A percentile compares a stretch with the other conserved stretches of the same genome.
Conservation (phyloP, 2,888 invertebrate species). For the Pegoplata infirma region DNA sequence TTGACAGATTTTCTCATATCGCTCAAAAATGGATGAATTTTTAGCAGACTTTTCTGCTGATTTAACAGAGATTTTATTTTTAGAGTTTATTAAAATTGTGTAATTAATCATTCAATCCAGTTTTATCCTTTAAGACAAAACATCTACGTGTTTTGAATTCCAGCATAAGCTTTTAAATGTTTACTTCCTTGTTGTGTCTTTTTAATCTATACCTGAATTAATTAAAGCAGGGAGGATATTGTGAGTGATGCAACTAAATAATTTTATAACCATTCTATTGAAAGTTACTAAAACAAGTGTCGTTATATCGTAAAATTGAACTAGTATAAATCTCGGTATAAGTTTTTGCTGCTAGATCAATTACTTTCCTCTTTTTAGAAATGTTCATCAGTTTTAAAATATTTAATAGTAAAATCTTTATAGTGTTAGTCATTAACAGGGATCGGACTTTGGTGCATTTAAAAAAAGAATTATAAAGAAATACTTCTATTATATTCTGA, state of each 20-base stretch:
- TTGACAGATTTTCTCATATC: no score
- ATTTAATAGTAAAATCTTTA: slow-evolving; percentile 54
- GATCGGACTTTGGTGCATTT: no score
- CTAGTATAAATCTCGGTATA: slow-evolving; percentile 29
- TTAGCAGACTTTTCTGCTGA: no score
- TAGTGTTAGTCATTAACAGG: no score
- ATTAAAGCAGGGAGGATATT: slow-evolving; percentile 13
- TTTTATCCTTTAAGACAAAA: not conserved
- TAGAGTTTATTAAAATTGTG: no score
- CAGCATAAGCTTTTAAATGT: slow-evolving; percentile 27
- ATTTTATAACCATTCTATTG: slow-evolving; percentile 23
- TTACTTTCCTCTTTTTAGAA: slow-evolving; percentile 4
- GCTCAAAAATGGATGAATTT: no score
- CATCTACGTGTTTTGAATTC: slow-evolving; percentile 41
- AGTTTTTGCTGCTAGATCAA: slow-evolving; percentile 44
- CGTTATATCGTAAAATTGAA: slow-evolving; percentile 51
- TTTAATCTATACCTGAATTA: slow-evolving; percentile 17
- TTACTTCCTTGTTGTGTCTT: slow-evolving; percentile 4
- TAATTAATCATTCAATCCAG: no score
- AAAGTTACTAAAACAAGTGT: slow-evolving; percentile 42
- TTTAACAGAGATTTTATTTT: no score
- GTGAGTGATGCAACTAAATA: slow-evolving; percentile 19
- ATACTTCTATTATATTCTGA: no score
- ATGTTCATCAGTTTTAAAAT: slow-evolving; percentile 18
- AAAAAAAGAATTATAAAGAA: no score